Conservation (phyloP, 2,888 invertebrate species). For the Hirtodrosophila confusa region DNA sequence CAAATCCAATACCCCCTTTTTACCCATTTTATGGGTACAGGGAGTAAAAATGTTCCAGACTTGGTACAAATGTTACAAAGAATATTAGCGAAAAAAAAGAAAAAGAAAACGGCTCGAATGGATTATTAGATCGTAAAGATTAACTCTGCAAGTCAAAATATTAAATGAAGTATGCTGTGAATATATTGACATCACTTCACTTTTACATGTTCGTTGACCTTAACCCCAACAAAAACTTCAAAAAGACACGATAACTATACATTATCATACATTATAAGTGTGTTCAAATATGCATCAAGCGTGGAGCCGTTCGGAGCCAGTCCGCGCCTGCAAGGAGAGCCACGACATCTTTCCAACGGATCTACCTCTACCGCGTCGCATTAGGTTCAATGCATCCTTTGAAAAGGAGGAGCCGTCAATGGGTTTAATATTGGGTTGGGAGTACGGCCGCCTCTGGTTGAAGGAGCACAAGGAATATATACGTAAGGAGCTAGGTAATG, state of each 20-base stretch:
- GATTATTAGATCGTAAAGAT: too few relatives aligned
- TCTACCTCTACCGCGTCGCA: neutral
- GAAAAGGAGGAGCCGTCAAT: slow-evolving; percentile 39
- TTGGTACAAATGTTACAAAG: too few relatives aligned
- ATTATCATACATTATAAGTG: neutral
- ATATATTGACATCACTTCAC: slow-evolving; percentile 6
- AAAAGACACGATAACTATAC: neutral
- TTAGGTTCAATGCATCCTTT: slow-evolving; percentile 24
- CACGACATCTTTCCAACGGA: slow-evolving; percentile 45
- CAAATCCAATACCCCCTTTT: too few relatives aligned
- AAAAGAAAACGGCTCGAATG: too few relatives aligned
- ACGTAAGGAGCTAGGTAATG: neutral
- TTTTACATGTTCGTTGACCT: slow-evolving; percentile 28
- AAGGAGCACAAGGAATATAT: slow-evolving; percentile 39
- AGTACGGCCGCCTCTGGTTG: slow-evolving; percentile 46
- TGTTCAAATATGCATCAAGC: slow-evolving; percentile 22
- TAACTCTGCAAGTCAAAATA: neutral
- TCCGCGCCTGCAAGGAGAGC: slow-evolving; percentile 20
- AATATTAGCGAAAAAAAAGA: too few relatives aligned
- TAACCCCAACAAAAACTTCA: slow-evolving; percentile 4
- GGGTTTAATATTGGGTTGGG: slow-evolving; percentile 47
- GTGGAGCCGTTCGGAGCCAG: slow-evolving; percentile 41
- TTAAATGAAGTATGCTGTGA: slow-evolving; percentile 29
- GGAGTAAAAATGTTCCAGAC: too few relatives aligned
- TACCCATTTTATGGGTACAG: too few relatives aligned